Conservation (phyloP, 2,888 invertebrate genomes). For the Balanococcus diminutus region DNA sequence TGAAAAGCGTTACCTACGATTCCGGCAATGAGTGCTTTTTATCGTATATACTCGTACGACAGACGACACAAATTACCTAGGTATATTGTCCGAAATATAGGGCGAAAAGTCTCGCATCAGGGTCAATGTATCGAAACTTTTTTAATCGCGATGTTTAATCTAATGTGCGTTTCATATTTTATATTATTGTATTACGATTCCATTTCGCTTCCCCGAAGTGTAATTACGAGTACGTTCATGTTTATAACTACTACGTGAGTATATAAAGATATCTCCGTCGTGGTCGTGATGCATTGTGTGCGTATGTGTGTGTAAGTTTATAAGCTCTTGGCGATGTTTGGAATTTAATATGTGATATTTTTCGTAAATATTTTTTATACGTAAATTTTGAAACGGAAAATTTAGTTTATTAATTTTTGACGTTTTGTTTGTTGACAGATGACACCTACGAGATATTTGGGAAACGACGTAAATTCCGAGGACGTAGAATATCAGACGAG, state of each 20-base stretch:
- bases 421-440: background rate
- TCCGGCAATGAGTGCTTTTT: slow-evolving; percentile 9
- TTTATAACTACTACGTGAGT: background rate
- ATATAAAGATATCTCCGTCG: background rate
- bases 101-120: background rate
- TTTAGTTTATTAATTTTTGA: background rate
- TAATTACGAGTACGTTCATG: background rate
- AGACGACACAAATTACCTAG: background rate
- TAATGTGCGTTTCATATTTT: background rate
- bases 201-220: background rate
- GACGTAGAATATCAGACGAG: too few relatives aligned
- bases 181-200: background rate
- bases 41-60: too few relatives aligned
- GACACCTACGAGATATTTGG: background rate
- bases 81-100: background rate
- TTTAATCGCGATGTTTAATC: slow-evolving; percentile 12
- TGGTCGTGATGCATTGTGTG: background rate
- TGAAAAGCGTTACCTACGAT: background rate
- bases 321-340: background rate
- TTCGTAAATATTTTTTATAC: too few relatives aligned
- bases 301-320: background rate
- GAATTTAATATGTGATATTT: background rate
- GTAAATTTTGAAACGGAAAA: background rate
- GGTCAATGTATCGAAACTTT: slow-evolving; percentile 32
- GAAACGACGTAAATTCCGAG: too few relatives aligned